A percentile compares a stretch with the other conserved stretches of the same genome.
phyloP scores from a whole-genome alignment of 1,140 invertebrate species.

The Drosophila willistoni region DNA sequence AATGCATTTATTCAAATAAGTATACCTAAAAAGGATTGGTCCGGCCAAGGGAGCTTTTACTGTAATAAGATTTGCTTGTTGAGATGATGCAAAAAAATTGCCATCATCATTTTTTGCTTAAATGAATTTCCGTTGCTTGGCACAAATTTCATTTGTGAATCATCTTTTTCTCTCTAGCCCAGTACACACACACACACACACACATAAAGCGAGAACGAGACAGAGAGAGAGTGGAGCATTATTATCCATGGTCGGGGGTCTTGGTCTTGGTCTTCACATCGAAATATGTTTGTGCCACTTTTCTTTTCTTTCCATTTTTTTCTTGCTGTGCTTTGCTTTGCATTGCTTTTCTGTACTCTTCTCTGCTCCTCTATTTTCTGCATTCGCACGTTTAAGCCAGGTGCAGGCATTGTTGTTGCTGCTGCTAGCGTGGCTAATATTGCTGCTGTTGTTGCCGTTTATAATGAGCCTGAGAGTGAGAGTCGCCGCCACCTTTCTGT shows the following conservation, averaged over 20 bases:
- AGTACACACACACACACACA: background rate
- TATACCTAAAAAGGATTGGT: background rate
- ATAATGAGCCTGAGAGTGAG: conserved; percentile 13
- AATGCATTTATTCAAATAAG: background rate
- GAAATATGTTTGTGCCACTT: conserved; percentile 32
- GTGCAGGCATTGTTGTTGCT: conserved; percentile 10
- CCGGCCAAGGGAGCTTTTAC: background rate
- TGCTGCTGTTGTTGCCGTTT: conserved; percentile 5
- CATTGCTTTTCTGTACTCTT: background rate
- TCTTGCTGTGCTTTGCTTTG: background rate
- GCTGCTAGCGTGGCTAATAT: background rate
- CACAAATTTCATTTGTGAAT: conserved; percentile 12
- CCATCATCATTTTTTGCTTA: conserved; percentile 11
- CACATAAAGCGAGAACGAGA: background rate
- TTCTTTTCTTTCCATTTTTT: conserved; percentile 19
- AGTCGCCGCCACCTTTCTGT: background rate
- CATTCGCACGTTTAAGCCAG: conserved; percentile 9
- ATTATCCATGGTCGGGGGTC: conserved; percentile 1
- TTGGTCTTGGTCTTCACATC: conserved; percentile 4
- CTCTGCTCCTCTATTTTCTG: background rate
- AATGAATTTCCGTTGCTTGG: conserved; percentile 12
- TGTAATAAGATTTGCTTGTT: conserved; percentile 9
- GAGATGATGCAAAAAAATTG: conserved; percentile 3
- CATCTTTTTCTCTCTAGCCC: background rate
- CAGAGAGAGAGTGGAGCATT: background rate